Base-by-base conservation (phyloP, 1,140 invertebrate genomes). In the Penaeus japonicus region DNA sequence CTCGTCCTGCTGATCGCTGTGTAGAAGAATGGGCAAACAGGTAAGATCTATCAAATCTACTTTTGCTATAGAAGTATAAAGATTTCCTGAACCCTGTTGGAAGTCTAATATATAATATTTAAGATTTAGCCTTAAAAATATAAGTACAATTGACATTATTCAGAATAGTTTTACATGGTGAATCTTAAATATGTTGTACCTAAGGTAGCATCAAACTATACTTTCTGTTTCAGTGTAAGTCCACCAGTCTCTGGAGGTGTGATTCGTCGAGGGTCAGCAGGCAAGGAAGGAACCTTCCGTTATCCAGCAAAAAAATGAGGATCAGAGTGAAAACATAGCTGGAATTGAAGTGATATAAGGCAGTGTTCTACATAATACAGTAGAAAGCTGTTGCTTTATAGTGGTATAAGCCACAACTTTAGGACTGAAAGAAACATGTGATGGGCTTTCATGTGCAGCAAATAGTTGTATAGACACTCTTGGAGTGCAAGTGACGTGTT, bases 221-320 rank as follows among this genome's bases (percentile, higher is more conserved):
- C 2, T 80, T 47, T 80, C 17, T 59, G n/a, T 88, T 88, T 57
- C 80, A 88, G 87, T 84, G 87, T 88, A 22, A 88, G 80, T 83
- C 80, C 87, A 47, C 87, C 87, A 57, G 87, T 88, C 75, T 88
- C 87, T 83, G 87, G 87, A 59, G 87, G 87, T 47, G 87, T 88
- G 18, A 88, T 88, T 75, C 79, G 87, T 18, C 80, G 87, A 57
- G 87, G 87, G 57, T 88, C 87, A 20, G 87, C 80, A 24, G 87
- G 87, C 80, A 88, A 82, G 80, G 87, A 88, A 18, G 87, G 87
- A 32, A 88, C 87, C 59, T 88, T 83, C 57, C 80, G 87, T 24
- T 88, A 75, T 62, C 79, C 80, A 73, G 70, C 87, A n/a, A 88
- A 88, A 65, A 88, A 88, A 53, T 88, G 87, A 88, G 77, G 18